These are phyloP conservation scores for Cabera pusaria DNA, from an alignment of 2,888 invertebrate genomes.

Conservation along the genomic window DNA sequence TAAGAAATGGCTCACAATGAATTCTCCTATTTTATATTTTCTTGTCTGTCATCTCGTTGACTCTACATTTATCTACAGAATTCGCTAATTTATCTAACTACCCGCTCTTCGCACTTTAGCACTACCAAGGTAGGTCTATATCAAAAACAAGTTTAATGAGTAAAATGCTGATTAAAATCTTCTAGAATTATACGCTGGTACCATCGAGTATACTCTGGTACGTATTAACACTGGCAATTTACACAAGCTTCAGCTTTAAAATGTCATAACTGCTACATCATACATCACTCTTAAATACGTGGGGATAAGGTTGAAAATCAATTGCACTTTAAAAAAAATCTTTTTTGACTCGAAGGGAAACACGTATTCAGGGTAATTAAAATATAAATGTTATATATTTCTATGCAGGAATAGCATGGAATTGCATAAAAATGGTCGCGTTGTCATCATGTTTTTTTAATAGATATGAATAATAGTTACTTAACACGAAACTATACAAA, in stretches of 20 bases:
- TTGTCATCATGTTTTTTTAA: background rate
- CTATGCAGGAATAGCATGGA: slow-evolving; percentile 2
- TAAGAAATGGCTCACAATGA: too few species aligned
- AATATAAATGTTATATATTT: slow-evolving; percentile 15
- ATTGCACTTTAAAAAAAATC: background rate
- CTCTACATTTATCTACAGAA: too few species aligned
- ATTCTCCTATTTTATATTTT: too few species aligned
- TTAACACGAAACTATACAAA: too few species aligned
- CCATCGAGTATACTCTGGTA: slow-evolving; percentile 4
- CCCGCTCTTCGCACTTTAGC: too few species aligned
- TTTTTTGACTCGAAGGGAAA: slow-evolving; percentile 2
- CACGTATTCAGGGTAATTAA: slow-evolving; percentile 16
- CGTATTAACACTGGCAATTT: slow-evolving; percentile 5
- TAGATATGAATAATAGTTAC: too few species aligned
- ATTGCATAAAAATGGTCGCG: slow-evolving; percentile 8
- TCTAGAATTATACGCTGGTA: background rate
- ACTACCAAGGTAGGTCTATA: background rate
- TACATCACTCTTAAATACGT: too few species aligned
- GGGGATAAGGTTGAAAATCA: slow-evolving; percentile 6
- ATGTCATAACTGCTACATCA: too few species aligned
- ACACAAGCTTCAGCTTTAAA: too few species aligned
- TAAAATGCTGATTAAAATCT: slow-evolving; percentile 10
- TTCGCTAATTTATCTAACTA: too few species aligned
- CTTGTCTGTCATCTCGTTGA: too few species aligned
- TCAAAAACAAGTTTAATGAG: slow-evolving; percentile 8